Conservation (phyloP, 2,888 invertebrate genomes). For the Rhingia campestris region DNA sequence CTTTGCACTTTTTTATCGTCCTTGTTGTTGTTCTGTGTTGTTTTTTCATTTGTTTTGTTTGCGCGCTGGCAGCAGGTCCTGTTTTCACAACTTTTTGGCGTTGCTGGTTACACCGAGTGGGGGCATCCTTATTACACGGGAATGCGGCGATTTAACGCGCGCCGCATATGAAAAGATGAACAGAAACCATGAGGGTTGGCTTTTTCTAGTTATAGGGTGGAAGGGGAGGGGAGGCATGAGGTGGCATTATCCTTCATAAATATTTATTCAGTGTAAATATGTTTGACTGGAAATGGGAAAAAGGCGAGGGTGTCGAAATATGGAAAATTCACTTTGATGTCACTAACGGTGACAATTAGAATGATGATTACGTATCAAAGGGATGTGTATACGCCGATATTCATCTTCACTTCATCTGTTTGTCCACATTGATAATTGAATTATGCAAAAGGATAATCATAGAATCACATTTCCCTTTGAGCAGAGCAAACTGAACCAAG, state of each 20-base stretch:
- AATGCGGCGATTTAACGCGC: slow-evolving; percentile 66
- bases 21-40: slow-evolving; percentile 55
- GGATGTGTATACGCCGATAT: slow-evolving; percentile 15
- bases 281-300: slow-evolving; percentile 33
- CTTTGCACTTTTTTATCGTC: slow-evolving; percentile 60
- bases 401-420: slow-evolving; percentile 17
- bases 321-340: slow-evolving; percentile 65
- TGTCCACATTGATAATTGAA: slow-evolving; percentile 62
- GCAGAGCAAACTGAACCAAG: slow-evolving; percentile 3
- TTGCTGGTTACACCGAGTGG: slow-evolving; percentile 27
- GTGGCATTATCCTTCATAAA: slow-evolving; percentile 66
- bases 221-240: slow-evolving; percentile 13
- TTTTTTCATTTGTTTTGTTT: slow-evolving; percentile 51
- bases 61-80: slow-evolving; percentile 59
- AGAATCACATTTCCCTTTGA: slow-evolving; percentile 6
- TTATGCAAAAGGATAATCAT: slow-evolving; percentile 67
- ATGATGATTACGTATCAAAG: slow-evolving; percentile 48
- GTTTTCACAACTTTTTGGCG: slow-evolving; percentile 46
- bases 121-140: slow-evolving; percentile 53
- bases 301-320: slow-evolving; percentile 46
- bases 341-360: slow-evolving; percentile 3
- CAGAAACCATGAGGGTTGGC: slow-evolving; percentile 56
- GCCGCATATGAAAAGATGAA: slow-evolving; percentile 65
- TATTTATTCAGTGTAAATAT: slow-evolving; percentile 72
- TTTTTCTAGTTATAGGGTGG: neutral